Evolutionary conservation across 1,140 invertebrate species (phyloP), one percentile per base, ranked within the genome.

Genomic region (Papilio xuthus): DNA sequence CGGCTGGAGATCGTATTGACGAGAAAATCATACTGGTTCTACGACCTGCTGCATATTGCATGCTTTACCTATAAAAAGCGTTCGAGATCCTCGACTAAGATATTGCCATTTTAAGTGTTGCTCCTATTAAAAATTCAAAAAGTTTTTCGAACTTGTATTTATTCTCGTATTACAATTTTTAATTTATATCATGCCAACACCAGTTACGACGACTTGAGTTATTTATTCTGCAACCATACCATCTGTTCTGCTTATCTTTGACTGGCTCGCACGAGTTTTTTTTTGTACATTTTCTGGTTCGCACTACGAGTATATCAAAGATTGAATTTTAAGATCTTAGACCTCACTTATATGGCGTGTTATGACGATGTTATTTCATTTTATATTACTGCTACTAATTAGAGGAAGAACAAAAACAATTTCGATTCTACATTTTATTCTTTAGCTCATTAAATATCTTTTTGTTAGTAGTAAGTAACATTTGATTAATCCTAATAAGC

Each of bases 11-110:
- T 86, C 83, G 63, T 79, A 82, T 82, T 86, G 83, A 86, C 81
- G 82, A 80, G 79, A 83, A 80, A 83, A 85, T 86, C 80, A 80
- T 82, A 79, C 82, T 82, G 80, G 79, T 80, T 72, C 77, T 79
- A 81, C 78, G 73, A 37, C 75, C 67, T 82, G 32, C 42, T 86
- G 81, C 80, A 85, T 83, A 82, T 85, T 83, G 53, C 82, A 85
- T 86, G 69, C 23, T 60, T 47, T 28, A 26, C 23, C 53, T 67
- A 63, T 28, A 83, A 85, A 81, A 85, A 83, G 50, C 26, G 15
- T 73, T 79, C 56, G 73, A 74, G 80, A 82, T 85, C 72, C n/a
- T 78, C 67, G 37, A 72, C 74, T 73, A 67, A 82, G 84, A 83
- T 85, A 82, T 83, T 81, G 77, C 80, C 79, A 74, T 81, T 78